phyloP scores from a whole-genome alignment of 1,140 invertebrate genomes.

The Oryctes rhinoceros region DNA sequence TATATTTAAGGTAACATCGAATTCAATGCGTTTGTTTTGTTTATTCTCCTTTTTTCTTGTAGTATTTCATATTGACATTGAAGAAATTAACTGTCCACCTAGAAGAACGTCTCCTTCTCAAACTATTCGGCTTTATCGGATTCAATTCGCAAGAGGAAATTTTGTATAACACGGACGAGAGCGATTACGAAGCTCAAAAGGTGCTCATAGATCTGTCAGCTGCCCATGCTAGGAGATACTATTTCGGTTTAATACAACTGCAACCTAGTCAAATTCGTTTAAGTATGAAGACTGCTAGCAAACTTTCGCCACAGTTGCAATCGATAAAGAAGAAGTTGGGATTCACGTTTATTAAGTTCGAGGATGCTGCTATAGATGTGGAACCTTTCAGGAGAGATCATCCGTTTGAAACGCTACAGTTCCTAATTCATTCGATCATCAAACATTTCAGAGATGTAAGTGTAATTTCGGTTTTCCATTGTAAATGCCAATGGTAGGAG shows the following conservation, averaged over 20 bases:
- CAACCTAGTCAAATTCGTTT: conserved; percentile 80
- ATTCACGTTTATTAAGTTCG: conserved; percentile 92
- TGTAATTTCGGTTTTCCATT: conserved; percentile 40
- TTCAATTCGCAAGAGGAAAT: conserved; percentile 69
- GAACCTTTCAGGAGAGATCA: conserved; percentile 86
- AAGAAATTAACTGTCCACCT: conserved; percentile 86
- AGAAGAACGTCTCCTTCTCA: conserved; percentile 88
- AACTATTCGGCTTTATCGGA: conserved; percentile 74
- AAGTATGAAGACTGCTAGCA: conserved; percentile 86
- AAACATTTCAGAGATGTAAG: conserved; percentile 83
- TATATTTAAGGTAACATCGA: conserved; percentile 70
- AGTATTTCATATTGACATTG: conserved; percentile 83
- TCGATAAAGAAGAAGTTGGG: conserved; percentile 86
- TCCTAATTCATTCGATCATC: conserved; percentile 78
- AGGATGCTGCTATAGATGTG: conserved; percentile 93
- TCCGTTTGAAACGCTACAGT: conserved; percentile 88
- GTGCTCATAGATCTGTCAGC: conserved; percentile 83
- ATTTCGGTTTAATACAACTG: conserved; percentile 88
- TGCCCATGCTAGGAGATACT: conserved; percentile 84
- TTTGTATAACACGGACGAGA: conserved; percentile 70
- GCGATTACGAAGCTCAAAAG: conserved; percentile 77
- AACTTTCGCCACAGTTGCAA: conserved; percentile 78
- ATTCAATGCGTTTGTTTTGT: neutral
- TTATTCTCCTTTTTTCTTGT: conserved; percentile 58
- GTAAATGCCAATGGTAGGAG: too few species aligned